These are phyloP conservation scores for Neolamprologus ventralis DNA, from an alignment of 2,113 vertebrate species.

Conservation along the genomic window DNA sequence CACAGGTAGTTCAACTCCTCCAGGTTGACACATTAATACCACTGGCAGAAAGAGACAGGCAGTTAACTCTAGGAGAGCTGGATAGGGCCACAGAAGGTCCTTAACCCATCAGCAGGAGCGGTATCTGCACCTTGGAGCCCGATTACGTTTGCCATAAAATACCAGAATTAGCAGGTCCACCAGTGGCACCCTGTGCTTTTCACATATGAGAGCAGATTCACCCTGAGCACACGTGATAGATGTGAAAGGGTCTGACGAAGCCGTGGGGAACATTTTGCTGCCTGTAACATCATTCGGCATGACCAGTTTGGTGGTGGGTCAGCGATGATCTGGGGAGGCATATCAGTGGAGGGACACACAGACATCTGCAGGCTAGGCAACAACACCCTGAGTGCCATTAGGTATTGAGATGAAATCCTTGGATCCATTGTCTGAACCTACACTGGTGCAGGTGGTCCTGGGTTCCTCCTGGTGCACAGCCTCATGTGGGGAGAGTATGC, in stretches of 20 bases:
- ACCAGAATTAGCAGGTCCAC: background rate
- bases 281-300: background rate
- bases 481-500: rapidly evolving
- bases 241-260: background rate
- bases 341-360: background rate
- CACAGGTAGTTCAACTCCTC: background rate
- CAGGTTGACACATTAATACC: background rate
- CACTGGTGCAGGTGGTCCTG: background rate
- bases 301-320: background rate
- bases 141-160: background rate
- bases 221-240: background rate
- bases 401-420: background rate
- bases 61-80: background rate
- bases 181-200: background rate
- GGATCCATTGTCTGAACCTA: background rate
- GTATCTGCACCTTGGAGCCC: background rate
- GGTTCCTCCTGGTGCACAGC: background rate
- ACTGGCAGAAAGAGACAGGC: background rate
- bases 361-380: background rate
- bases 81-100: background rate
- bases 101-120: background rate
- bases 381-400: background rate
- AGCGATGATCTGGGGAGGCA: background rate
- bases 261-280: background rate
- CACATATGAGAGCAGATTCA: background rate